Base-by-base conservation (phyloP, 2,888 invertebrate species). In the Plagodis pulveraria region DNA sequence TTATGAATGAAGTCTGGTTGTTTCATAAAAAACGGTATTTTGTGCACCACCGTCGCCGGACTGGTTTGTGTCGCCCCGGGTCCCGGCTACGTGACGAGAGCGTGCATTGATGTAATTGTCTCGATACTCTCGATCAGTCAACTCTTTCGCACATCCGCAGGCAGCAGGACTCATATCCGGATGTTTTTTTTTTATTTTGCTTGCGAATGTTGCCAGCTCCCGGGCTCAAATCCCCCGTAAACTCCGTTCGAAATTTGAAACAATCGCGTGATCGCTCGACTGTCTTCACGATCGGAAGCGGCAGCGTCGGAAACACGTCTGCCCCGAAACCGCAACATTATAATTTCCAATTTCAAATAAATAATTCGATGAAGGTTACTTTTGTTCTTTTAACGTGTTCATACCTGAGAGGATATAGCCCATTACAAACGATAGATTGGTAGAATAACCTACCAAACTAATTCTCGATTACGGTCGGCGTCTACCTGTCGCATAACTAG, bases 1-100 rank as follows among this genome's bases (percentile, higher is more conserved):
- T 89, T 90, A 90, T 91, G 91, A 91, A 91, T 91, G 91, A 89
- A 91, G 90, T 83, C 80, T 80, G 78, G 82, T 82, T 83, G 85
- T 83, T 87, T 78, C 71, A 86, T 82, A 84, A 84, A 85, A 87
- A 85, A 87, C 82, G 78, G 86, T 86, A 86, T 87, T 84, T 81
- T 82, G 80, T 82, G 76, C 84, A 80, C 77, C 77, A 76, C 70
- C 72, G 76, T 76, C 62, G 71, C 53, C 53, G 72, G 81, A 89
- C 90, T 79, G 88, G 90, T 89, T 86, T 81, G 71, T 80, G 76
- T 77, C 76, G 83, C 82, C 81, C 77, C 70, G 77, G 78, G 80
- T 74, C 53, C 74, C 68, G 78, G 67, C 80, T 83, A 83, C 84
- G 85, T 86, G 88, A 85, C 81, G 78, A 76, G 71, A 74, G 70